Percentiles rank a stretch among this genome's conserved stretches.
These are phyloP conservation scores for Chironomus tepperi DNA, from an alignment of 1,140 invertebrate species.

Conservation along the genomic window DNA sequence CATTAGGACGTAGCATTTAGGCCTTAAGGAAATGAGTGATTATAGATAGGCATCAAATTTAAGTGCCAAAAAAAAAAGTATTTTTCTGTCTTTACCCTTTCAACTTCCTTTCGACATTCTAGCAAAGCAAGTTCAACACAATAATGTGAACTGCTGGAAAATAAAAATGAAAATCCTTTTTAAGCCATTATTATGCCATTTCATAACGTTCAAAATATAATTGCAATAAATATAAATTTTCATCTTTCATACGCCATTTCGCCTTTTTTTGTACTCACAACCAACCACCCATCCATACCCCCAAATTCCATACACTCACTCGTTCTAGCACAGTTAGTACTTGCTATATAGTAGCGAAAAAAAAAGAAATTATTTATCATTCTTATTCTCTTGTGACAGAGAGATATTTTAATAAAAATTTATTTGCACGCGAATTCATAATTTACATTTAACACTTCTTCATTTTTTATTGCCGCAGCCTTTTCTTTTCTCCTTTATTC, in stretches of 20 bases:
- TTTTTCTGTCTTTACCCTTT: background rate
- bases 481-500: too few relatives aligned
- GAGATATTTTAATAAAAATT: constrained; percentile 21
- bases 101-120: too few relatives aligned
- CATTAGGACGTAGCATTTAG: too few relatives aligned
- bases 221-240: constrained; percentile 15
- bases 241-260: background rate
- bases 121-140: too few relatives aligned
- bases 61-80: background rate
- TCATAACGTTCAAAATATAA: background rate
- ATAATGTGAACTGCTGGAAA: background rate
- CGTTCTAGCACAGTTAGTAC: background rate
- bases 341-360: background rate
- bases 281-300: too few relatives aligned
- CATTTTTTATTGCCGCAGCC: background rate
- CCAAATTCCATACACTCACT: too few relatives aligned
- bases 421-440: constrained; percentile 22
- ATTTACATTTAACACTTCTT: constrained; percentile 22
- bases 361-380: constrained; percentile 17
- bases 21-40: constrained; percentile 1
- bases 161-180: background rate
- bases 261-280: too few relatives aligned
- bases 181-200: background rate
- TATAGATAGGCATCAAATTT: background rate
- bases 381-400: constrained; percentile 16